These are phyloP conservation scores for Sigmodon hispidus DNA, from an alignment of 2,113 vertebrate species.

Conservation along the genomic window DNA sequence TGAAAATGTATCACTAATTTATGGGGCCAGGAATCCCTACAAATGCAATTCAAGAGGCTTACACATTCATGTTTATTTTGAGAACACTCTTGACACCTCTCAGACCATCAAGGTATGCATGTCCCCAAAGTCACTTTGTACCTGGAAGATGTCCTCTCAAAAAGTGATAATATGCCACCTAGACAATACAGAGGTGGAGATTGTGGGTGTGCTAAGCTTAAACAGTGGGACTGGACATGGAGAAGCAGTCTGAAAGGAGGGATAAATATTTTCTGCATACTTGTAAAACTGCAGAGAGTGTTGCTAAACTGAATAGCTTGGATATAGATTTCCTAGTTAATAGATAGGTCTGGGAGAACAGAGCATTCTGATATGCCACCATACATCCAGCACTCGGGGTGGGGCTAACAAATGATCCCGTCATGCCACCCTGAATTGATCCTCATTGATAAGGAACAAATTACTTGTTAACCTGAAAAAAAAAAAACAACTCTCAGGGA, in stretches of 20 bases:
- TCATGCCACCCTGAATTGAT: neutral
- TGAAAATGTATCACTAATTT: neutral
- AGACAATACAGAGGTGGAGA: neutral
- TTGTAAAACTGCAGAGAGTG: neutral
- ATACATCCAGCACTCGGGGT: no score
- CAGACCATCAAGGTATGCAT: neutral
- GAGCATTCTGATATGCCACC: neutral
- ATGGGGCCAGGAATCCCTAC: neutral
- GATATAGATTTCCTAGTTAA: neutral
- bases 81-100: neutral
- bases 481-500: neutral
- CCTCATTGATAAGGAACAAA: neutral
- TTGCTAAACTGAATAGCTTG: neutral
- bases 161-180: no score
- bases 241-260: neutral
- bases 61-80: neutral
- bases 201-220: neutral
- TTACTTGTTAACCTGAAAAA: neutral
- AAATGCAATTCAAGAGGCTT: neutral
- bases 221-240: neutral
- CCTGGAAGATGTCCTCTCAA: neutral
- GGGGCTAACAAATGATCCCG: rapidly evolving
- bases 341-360: neutral
- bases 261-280: neutral
- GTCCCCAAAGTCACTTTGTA: neutral